Conservation (phyloP, 2,113 vertebrate genomes). For the Salvelinus sp. region DNA sequence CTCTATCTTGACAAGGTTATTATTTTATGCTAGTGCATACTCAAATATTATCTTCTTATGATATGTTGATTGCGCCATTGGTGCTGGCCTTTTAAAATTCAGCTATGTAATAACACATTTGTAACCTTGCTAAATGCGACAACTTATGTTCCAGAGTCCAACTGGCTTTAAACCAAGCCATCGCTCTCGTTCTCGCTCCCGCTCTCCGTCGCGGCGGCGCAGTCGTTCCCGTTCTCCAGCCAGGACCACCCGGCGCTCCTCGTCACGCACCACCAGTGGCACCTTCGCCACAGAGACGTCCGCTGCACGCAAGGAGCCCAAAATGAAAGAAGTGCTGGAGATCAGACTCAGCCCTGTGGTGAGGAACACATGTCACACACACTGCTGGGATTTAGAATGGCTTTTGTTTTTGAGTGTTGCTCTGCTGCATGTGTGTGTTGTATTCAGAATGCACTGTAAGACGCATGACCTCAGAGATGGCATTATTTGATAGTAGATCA, state of each 20-base stretch:
- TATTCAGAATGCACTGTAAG: not conserved
- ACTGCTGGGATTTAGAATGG: not conserved
- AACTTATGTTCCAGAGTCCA: conserved; percentile 47
- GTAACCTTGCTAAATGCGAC: not conserved
- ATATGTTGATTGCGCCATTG: too few relatives aligned
- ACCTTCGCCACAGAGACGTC: conserved; percentile 58
- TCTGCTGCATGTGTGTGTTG: not conserved
- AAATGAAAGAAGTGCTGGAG: conserved; percentile 74
- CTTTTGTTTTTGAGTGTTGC: too few relatives aligned
- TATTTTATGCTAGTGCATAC: not conserved
- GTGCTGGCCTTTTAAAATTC: too few relatives aligned
- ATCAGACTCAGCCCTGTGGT: conserved; percentile 78
- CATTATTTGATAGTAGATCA: not conserved
- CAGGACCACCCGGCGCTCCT: conserved; percentile 74
- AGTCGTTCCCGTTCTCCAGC: conserved; percentile 77
- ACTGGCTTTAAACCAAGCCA: conserved; percentile 54
- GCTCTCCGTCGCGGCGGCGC: conserved; percentile 74
- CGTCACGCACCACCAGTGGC: conserved; percentile 75
- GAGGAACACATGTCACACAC: conserved; percentile 14
- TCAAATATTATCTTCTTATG: not conserved
- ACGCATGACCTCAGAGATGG: not conserved
- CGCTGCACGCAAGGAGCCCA: conserved; percentile 49
- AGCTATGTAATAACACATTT: not conserved
- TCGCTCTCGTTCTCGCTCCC: conserved; percentile 79
- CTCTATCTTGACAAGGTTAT: not conserved